Percentiles rank a stretch among this genome's conserved stretches.
These are phyloP conservation scores for Heliconius charithonia DNA, from an alignment of 2,888 invertebrate genomes.

Conservation along the genomic window DNA sequence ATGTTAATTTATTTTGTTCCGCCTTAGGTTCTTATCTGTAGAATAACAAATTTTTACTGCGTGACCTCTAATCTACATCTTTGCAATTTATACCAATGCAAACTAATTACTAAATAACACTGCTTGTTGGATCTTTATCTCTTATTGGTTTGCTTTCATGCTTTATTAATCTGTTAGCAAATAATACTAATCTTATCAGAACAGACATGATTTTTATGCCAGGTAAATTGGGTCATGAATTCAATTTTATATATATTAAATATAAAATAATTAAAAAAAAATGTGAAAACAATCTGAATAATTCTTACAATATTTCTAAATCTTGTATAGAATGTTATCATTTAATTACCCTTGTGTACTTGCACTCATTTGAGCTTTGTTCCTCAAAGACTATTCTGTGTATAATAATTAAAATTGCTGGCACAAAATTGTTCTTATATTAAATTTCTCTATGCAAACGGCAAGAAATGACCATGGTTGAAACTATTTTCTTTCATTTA, in stretches of 20 bases:
- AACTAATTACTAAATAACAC: background rate
- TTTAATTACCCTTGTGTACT: background rate
- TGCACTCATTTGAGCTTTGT: background rate
- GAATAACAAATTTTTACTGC: conserved; percentile 16
- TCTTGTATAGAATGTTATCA: background rate
- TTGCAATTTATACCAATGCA: background rate
- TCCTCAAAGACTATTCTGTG: background rate
- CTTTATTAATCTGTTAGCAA: background rate
- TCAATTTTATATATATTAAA: background rate
- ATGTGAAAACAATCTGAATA: background rate
- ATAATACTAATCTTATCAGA: conserved; percentile 24
- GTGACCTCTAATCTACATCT: conserved; percentile 29
- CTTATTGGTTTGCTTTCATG: background rate
- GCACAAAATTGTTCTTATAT: background rate
- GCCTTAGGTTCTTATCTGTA: conserved; percentile 23
- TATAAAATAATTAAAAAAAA: background rate
- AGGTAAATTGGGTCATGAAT: conserved; percentile 12
- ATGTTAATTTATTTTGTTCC: conserved; percentile 27
- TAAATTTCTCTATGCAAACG: background rate
- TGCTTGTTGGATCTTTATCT: background rate
- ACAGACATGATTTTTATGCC: background rate
- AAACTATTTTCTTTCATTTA: too few relatives aligned
- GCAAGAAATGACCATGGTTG: background rate
- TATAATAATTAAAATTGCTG: background rate
- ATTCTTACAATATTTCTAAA: conserved; percentile 32